Conservation (phyloP, 2,113 vertebrate genomes). For the Tyto alba region DNA sequence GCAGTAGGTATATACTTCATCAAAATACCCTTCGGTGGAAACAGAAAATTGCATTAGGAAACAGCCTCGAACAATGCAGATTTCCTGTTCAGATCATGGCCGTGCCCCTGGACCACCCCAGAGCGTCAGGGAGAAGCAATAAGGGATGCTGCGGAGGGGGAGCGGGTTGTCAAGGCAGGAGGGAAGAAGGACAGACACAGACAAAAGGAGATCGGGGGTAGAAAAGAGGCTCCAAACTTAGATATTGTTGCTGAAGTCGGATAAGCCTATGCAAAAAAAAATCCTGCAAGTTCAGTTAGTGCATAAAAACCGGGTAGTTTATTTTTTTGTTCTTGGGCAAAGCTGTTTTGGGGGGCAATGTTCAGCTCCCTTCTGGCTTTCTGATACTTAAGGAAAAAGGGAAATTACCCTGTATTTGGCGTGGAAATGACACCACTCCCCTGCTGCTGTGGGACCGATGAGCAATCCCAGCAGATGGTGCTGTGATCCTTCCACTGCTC, state of each 20-base stretch:
- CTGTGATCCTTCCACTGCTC: background rate
- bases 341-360: background rate
- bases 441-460: rapidly evolving
- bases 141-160: rapidly evolving
- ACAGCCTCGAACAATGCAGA: rapidly evolving
- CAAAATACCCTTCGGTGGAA: background rate
- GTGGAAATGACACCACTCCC: background rate
- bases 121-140: rapidly evolving
- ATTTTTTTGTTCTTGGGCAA: background rate
- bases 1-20: rapidly evolving
- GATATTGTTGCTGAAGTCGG: background rate
- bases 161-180: rapidly evolving
- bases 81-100: rapidly evolving
- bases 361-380: background rate
- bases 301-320: background rate
- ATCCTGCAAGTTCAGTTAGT: background rate
- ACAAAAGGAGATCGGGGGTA: too few relatives aligned
- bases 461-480: conserved; percentile 34
- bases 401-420: background rate
- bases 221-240: background rate
- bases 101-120: rapidly evolving
- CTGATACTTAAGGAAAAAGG: background rate
- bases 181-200: background rate
- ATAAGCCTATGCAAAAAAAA: background rate
- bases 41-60: rapidly evolving